A percentile compares a stretch with the other conserved stretches of the same genome.
These are phyloP conservation scores for Pasiphila rectangulata DNA, from an alignment of 2,888 invertebrate genomes.

Conservation along the genomic window DNA sequence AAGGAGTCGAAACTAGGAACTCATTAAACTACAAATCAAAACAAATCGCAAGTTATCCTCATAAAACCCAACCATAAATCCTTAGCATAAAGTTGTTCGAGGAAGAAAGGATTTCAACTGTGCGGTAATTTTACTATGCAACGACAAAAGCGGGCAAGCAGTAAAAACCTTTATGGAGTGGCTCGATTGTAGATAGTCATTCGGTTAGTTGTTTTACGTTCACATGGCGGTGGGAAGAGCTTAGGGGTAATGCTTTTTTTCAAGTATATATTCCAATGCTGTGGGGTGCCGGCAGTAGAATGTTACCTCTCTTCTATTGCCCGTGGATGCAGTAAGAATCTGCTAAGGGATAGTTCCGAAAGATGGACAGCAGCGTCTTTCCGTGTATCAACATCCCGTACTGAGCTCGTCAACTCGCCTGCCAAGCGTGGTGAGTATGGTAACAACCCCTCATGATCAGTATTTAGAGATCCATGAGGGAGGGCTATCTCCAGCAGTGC, in stretches of 20 bases:
- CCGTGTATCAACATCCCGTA: no score
- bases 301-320: no score
- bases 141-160: conserved; percentile 29
- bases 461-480: no score
- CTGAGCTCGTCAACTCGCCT: no score
- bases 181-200: conserved; percentile 31
- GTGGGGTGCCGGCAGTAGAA: no score
- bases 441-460: no score
- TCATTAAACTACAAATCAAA: conserved; percentile 5
- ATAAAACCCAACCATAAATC: conserved; percentile 20
- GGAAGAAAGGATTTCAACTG: conserved; percentile 25
- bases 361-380: no score
- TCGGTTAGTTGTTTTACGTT: conserved; percentile 33
- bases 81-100: conserved; percentile 19
- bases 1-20: conserved; percentile 4
- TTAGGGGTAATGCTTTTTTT: conserved; percentile 15
- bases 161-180: conserved; percentile 32
- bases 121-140: conserved; percentile 33
- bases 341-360: no score
- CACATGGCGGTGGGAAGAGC: conserved; percentile 20
- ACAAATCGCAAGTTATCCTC: conserved; percentile 13
- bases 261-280: conserved; percentile 11
- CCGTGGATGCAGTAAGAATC: no score
- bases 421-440: no score
- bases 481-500: no score